phyloP scores from a whole-genome alignment of 2,113 vertebrate genomes.

The Phoenicopterus ruber region DNA sequence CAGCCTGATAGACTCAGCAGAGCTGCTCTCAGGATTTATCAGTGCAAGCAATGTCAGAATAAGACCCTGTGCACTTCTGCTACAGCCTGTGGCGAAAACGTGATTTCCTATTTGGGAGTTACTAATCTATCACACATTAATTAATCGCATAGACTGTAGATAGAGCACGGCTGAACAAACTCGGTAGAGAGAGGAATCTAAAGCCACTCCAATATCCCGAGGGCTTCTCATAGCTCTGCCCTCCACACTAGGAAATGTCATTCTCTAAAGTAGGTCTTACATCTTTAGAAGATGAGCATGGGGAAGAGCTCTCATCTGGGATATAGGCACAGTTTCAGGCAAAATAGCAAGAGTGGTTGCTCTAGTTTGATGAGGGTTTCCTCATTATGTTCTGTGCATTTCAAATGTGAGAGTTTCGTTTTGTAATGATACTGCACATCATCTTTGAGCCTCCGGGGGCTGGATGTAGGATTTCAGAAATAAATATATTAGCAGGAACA shows the following conservation, averaged over 20 bases:
- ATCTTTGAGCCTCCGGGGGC: neutral
- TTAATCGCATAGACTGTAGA: conserved; percentile 18
- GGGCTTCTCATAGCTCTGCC: conserved; percentile 42
- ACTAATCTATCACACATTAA: conserved; percentile 49
- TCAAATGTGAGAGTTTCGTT: conserved; percentile 5
- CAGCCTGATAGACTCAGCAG: neutral
- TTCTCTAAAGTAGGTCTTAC: conserved; percentile 42
- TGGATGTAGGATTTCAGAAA: conserved; percentile 26
- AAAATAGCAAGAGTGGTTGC: conserved; percentile 8
- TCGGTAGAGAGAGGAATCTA: neutral
- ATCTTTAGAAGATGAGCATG: neutral
- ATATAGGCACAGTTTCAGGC: conserved; percentile 15
- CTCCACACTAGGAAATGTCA: conserved; percentile 5
- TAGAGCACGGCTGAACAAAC: neutral
- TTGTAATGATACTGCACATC: conserved; percentile 2
- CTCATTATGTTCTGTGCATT: conserved; percentile 31
- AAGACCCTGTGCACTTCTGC: neutral
- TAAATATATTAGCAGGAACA: conserved; percentile 30
- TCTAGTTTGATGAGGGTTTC: conserved; percentile 46
- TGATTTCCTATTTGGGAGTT: conserved; percentile 46
- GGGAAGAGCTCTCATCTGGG: conserved; percentile 37
- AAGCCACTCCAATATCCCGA: neutral
- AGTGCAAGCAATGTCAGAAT: neutral
- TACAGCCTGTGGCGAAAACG: neutral
- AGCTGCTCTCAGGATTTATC: neutral